Conservation (phyloP, 1,140 invertebrate species). For the Listronotus oregonensis region DNA sequence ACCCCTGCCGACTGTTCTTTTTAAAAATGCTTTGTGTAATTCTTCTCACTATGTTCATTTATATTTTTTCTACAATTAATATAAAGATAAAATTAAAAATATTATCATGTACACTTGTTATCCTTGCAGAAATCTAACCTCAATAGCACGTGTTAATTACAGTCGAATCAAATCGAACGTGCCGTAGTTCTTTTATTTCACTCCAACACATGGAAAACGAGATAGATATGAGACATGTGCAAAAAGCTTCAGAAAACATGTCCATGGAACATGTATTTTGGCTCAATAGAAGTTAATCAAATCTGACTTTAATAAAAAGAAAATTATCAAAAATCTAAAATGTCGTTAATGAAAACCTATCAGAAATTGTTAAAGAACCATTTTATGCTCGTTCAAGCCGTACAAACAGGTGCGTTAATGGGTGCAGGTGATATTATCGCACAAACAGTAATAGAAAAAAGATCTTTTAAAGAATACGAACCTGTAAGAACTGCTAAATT, state of each 20-base stretch:
- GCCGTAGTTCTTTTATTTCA: neutral
- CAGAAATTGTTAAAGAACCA: slow-evolving; percentile 53
- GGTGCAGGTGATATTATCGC: slow-evolving; percentile 60
- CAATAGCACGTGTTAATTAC: too few relatives aligned
- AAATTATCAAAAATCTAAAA: neutral
- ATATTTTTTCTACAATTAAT: too few relatives aligned
- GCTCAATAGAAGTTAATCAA: too few relatives aligned
- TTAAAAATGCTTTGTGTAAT: too few relatives aligned
- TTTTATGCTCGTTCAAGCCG: slow-evolving; percentile 57
- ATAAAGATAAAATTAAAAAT: too few relatives aligned
- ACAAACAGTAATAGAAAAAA: slow-evolving; percentile 59
- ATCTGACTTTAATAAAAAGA: too few relatives aligned
- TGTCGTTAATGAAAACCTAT: slow-evolving; percentile 46
- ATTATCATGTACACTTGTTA: too few relatives aligned
- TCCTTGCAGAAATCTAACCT: too few relatives aligned
- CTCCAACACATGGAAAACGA: neutral
- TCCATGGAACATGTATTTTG: slow-evolving; percentile 1
- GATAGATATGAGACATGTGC: neutral
- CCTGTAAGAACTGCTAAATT: slow-evolving; percentile 57
- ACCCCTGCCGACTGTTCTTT: too few relatives aligned
- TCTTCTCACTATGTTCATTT: too few relatives aligned
- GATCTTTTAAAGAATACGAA: slow-evolving; percentile 50
- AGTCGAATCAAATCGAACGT: too few relatives aligned
- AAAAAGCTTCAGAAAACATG: neutral
- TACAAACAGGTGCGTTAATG: slow-evolving; percentile 61